phyloP scores from a whole-genome alignment of 2,113 vertebrate genomes.

The Oplegnathus fasciatus region DNA sequence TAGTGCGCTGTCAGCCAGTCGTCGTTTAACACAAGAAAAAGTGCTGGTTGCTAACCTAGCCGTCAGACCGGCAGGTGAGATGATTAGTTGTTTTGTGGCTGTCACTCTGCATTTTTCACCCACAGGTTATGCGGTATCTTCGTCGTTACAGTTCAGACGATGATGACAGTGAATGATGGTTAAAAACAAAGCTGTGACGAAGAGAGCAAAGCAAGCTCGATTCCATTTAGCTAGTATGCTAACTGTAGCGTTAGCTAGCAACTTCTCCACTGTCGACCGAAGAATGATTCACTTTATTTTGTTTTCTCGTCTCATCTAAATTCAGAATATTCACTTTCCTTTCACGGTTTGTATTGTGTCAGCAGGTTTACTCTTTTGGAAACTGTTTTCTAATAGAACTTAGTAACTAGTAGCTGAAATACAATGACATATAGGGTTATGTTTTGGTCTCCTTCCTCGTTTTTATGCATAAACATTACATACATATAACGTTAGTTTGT shows the following conservation, averaged over 20 bases:
- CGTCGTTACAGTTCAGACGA: background rate
- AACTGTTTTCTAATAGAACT: background rate
- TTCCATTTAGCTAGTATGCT: conserved; percentile 23
- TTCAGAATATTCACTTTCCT: background rate
- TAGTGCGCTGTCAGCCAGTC: background rate
- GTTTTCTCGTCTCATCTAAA: background rate
- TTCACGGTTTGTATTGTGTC: background rate
- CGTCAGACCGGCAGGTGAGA: conserved; percentile 38
- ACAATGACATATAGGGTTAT: background rate
- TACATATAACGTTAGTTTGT: background rate
- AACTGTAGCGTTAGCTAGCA: conserved; percentile 13
- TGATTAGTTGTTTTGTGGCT: background rate
- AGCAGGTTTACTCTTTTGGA: background rate
- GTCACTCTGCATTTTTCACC: accelerated
- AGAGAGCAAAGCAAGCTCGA: background rate
- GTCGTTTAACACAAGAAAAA: background rate
- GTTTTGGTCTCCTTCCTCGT: background rate
- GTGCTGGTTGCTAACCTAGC: background rate
- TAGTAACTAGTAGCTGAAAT: background rate
- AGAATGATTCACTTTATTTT: background rate
- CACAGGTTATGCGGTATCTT: accelerated
- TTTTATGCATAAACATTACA: background rate
- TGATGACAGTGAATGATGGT: background rate
- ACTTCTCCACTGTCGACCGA: background rate
- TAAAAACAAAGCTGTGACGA: background rate